A percentile compares a stretch with the other conserved stretches of the same genome.
Evolutionary conservation across 2,113 vertebrate species (phyloP).

Genomic region (Electrona antarctica): DNA sequence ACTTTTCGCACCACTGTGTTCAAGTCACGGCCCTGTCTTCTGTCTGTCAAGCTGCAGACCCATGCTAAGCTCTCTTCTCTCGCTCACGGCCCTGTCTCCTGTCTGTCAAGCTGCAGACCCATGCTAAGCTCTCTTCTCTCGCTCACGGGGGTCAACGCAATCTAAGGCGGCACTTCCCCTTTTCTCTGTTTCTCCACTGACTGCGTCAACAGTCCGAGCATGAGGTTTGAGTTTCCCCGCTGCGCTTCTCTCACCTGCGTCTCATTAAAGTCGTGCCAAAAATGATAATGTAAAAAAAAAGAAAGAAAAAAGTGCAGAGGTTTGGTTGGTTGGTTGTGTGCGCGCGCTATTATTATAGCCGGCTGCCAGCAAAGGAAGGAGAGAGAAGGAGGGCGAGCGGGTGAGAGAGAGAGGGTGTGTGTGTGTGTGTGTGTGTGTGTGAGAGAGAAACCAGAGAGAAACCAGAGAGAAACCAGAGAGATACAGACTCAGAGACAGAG

Average conservation of each 20-base stretch:
- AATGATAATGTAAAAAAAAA: conserved; percentile 55
- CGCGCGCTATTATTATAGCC: no score
- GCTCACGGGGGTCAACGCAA: conserved; percentile 41
- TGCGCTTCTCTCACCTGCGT: conserved; percentile 65
- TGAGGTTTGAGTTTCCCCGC: conserved; percentile 44
- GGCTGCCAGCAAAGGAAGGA: no score
- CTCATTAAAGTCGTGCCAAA: conserved; percentile 64
- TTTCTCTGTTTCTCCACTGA: conserved; percentile 32
- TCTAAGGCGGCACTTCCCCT: conserved; percentile 44
- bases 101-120: conserved; percentile 46
- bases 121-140: background rate
- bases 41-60: no score
- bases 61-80: no score
- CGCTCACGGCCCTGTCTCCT: conserved; percentile 1
- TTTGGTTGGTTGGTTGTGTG: conserved; percentile 6
- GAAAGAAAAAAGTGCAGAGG: background rate
- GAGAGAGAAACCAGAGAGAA: conserved; percentile 41
- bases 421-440: conserved; percentile 9
- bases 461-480: conserved; percentile 33
- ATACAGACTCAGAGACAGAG: conserved; percentile 39
- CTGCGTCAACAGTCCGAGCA: conserved; percentile 60
- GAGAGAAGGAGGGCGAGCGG: no score
- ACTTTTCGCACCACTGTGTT: no score
- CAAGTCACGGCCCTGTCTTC: no score
- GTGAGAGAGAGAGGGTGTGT: background rate